A percentile compares a stretch with the other conserved stretches of the same genome.
Evolutionary conservation across 2,888 invertebrate species (phyloP).

Genomic region (Megaustenia siamemsis): DNA sequence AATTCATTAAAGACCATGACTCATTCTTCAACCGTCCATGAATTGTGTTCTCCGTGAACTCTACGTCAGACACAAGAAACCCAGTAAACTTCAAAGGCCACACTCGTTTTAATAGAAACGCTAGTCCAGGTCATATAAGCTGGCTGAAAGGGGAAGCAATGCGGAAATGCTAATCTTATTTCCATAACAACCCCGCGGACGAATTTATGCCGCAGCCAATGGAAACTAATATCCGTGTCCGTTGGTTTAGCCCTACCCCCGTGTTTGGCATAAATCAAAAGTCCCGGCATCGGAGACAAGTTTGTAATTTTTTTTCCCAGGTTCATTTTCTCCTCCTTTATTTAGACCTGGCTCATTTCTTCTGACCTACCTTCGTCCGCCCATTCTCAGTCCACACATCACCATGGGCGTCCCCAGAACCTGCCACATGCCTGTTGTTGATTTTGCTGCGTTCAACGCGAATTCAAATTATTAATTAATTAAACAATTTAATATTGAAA

Average conservation of each 20-base stretch:
- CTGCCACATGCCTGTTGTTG: too few species aligned
- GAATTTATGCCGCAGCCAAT: conserved; percentile 7
- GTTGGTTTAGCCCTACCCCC: neutral
- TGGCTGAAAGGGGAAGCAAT: neutral
- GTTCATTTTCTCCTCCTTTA: neutral
- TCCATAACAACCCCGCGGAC: neutral
- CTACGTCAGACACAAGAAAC: too few species aligned
- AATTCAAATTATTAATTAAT: too few species aligned
- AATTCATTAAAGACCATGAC: too few species aligned
- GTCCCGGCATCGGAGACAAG: neutral
- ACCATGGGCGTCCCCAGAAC: too few species aligned
- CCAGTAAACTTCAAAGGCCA: too few species aligned
- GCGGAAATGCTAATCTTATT: conserved; percentile 1
- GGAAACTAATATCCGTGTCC: neutral
- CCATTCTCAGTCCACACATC: too few species aligned
- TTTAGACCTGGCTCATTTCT: neutral
- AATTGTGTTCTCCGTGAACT: too few species aligned
- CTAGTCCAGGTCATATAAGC: neutral
- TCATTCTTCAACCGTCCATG: too few species aligned
- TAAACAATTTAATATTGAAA: too few species aligned
- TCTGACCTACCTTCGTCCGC: neutral
- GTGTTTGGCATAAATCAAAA: neutral
- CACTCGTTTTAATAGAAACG: too few species aligned
- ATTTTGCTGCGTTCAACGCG: too few species aligned
- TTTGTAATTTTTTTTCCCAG: neutral